These are phyloP conservation scores for Coracias cyanogaster DNA, from an alignment of 2,797 vertebrate species.

Conservation along the genomic window DNA sequence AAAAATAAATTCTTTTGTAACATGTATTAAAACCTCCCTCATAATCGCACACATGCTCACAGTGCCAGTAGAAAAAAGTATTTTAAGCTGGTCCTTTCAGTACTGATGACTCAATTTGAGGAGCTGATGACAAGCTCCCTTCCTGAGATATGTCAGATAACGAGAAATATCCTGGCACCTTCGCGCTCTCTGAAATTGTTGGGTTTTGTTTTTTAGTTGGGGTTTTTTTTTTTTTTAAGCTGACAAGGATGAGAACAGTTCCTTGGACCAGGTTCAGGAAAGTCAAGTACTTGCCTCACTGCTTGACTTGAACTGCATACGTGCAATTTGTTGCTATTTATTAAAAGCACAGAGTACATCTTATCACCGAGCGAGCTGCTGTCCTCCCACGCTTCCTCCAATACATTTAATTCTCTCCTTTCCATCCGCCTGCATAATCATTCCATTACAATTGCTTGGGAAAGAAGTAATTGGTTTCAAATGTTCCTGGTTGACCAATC, in stretches of 20 bases:
- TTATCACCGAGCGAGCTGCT: conserved; percentile 53
- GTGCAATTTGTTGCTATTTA: conserved; percentile 67
- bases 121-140: conserved; percentile 45
- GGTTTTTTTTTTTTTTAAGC: not conserved
- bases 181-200: not conserved
- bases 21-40: not conserved
- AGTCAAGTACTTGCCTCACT: conserved; percentile 22
- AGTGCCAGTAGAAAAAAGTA: not conserved
- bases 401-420: conserved; percentile 41
- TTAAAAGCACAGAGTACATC: conserved; percentile 55
- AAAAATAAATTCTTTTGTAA: not conserved
- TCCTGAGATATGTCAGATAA: conserved; percentile 30
- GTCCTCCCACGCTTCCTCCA: conserved; percentile 60
- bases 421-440: conserved; percentile 47
- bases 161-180: conserved; percentile 10
- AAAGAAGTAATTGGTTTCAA: conserved; percentile 42
- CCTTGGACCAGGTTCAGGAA: conserved; percentile 25
- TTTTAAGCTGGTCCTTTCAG: conserved; percentile 15
- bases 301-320: conserved; percentile 7
- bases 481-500: conserved; percentile 51
- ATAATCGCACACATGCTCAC: not conserved
- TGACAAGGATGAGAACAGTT: conserved; percentile 9
- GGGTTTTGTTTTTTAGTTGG: not conserved
- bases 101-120: conserved; percentile 42
- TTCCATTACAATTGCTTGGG: not conserved